Conservation (phyloP, 2,888 invertebrate genomes). For the Eretmocerus hayati region DNA sequence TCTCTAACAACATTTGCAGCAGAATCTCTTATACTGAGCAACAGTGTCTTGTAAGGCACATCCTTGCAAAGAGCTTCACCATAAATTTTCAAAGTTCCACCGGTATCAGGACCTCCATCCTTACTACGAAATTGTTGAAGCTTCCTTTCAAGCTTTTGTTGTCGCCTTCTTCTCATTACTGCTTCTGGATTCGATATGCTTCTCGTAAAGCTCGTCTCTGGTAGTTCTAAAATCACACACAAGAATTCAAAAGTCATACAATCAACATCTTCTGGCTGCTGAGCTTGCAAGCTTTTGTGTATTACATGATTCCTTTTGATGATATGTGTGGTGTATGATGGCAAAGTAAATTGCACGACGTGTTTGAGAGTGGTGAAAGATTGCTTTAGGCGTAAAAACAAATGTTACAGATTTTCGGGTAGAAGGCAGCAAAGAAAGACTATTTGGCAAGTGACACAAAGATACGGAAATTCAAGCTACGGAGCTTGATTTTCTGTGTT, state of each 20-base stretch:
- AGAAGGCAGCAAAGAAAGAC: too few species aligned
- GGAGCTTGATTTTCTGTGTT: too few species aligned
- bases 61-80: constrained; percentile 93
- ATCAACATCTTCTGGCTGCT: too few species aligned
- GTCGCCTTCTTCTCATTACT: constrained; percentile 93
- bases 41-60: constrained; percentile 95
- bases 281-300: too few species aligned
- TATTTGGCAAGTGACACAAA: too few species aligned
- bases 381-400: too few species aligned
- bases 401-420: too few species aligned
- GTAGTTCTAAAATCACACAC: constrained; percentile 62
- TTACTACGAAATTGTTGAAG: constrained; percentile 91
- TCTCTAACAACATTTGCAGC: constrained; percentile 90
- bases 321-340: background rate
- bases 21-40: constrained; percentile 87
- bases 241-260: too few species aligned
- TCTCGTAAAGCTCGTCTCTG: constrained; percentile 96
- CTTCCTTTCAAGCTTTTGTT: constrained; percentile 94
- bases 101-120: constrained; percentile 92
- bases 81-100: constrained; percentile 88
- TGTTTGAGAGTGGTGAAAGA: too few species aligned
- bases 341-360: too few species aligned
- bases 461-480: too few species aligned
- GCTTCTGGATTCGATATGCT: constrained; percentile 99
- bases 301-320: too few species aligned